Percentiles rank a stretch among this genome's conserved stretches.
Conservation (phyloP, 2,888 invertebrate genomes). For the Apotomis turbidana region DNA sequence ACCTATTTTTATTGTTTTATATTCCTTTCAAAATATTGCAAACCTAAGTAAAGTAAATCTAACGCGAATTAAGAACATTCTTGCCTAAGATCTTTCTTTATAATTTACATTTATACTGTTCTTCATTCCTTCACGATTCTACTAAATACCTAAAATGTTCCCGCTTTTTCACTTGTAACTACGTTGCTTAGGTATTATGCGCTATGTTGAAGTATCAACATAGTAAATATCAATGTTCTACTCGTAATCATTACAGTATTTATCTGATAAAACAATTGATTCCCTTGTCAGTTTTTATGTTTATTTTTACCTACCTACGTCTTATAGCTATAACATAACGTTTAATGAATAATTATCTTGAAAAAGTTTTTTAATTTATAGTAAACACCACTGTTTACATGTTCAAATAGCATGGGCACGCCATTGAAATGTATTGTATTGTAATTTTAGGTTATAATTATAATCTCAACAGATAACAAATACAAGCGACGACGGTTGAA, state of each 20-base stretch:
- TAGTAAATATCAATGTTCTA: constrained; percentile 7
- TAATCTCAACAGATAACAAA: background rate
- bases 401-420: background rate
- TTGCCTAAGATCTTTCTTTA: no score
- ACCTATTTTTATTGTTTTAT: no score
- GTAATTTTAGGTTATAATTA: constrained; percentile 1
- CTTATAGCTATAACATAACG: constrained; percentile 13
- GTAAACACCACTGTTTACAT: background rate
- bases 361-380: background rate
- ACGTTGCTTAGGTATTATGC: background rate
- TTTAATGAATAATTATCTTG: background rate
- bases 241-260: constrained; percentile 21
- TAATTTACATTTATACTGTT: no score
- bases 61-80: no score
- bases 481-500: constrained; percentile 12
- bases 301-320: constrained; percentile 27
- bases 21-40: no score
- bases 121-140: background rate
- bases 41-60: no score
- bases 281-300: constrained; percentile 24
- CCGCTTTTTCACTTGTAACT: constrained; percentile 23
- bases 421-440: background rate
- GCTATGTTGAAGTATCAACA: background rate
- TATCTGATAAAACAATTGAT: constrained; percentile 31
- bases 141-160: constrained; percentile 1